Conservation (phyloP, 64 coral and sea anemone genomes). For the Stichodactyla helianthus region DNA sequence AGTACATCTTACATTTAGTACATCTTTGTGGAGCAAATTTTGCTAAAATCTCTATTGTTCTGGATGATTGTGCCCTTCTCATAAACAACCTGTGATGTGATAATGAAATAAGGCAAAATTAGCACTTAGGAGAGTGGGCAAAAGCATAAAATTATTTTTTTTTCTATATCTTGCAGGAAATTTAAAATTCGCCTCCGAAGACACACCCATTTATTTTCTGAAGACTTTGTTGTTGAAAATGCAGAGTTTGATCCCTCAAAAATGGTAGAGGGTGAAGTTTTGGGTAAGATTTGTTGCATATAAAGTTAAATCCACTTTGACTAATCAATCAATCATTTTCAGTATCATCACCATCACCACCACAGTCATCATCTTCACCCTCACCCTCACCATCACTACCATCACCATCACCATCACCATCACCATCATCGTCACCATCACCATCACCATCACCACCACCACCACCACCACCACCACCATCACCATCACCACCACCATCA, state of each 20-base stretch:
- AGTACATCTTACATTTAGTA: too few relatives aligned
- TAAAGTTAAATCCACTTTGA: background rate
- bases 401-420: background rate
- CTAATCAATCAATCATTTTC: background rate
- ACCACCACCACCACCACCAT: background rate
- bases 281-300: slow-evolving; percentile 43
- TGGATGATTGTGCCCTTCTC: too few relatives aligned
- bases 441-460: background rate
- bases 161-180: slow-evolving; percentile 28
- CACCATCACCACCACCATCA: background rate
- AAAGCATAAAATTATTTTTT: background rate
- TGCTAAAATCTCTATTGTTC: too few relatives aligned
- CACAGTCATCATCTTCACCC: background rate
- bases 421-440: background rate
- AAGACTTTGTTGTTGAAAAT: slow-evolving; percentile 63
- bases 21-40: too few relatives aligned
- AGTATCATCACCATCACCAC: background rate
- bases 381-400: background rate
- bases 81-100: too few relatives aligned
- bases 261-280: slow-evolving; percentile 57
- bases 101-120: too few relatives aligned
- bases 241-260: slow-evolving; percentile 75
- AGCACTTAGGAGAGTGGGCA: too few relatives aligned
- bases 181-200: slow-evolving; percentile 71
- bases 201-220: slow-evolving; percentile 55